phyloP scores from a whole-genome alignment of 2,113 vertebrate genomes.

The Oriolus oriolus region DNA sequence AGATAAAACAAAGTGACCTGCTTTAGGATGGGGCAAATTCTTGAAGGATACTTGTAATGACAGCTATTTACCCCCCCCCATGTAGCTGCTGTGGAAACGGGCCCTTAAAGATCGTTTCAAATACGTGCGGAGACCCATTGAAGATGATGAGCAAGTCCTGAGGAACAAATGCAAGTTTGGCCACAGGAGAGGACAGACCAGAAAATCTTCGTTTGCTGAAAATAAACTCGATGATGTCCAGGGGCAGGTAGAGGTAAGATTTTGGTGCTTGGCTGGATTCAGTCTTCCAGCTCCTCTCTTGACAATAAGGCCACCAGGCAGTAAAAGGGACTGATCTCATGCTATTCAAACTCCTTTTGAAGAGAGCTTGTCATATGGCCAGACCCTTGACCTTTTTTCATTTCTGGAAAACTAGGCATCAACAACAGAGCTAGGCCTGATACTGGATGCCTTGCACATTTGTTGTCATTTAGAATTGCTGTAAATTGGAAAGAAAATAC shows the following conservation, averaged over 20 bases:
- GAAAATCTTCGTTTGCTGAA: slow-evolving; percentile 45
- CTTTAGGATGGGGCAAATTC: background rate
- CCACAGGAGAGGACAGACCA: slow-evolving; percentile 67
- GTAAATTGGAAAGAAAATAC: background rate
- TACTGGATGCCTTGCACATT: background rate
- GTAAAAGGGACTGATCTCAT: background rate
- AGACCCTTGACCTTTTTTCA: background rate
- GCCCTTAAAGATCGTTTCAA: slow-evolving; percentile 78
- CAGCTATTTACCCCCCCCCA: background rate
- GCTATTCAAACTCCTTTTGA: background rate
- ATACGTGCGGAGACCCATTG: slow-evolving; percentile 71
- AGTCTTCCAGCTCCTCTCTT: background rate
- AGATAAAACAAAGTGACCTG: background rate
- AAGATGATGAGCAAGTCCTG: slow-evolving; percentile 75
- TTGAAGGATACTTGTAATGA: background rate
- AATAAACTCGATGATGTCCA: background rate
- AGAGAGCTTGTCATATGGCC: background rate
- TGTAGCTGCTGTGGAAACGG: slow-evolving; percentile 74
- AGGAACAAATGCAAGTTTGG: slow-evolving; percentile 77
- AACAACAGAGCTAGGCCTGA: background rate
- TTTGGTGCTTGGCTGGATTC: background rate
- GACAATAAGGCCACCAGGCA: background rate
- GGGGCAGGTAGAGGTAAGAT: slow-evolving; percentile 52
- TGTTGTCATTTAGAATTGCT: background rate
- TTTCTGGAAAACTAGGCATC: background rate